A percentile compares a stretch with the other conserved stretches of the same genome.
phyloP scores from a whole-genome alignment of 2,888 invertebrate species.

The Clepsis dumicolana region DNA sequence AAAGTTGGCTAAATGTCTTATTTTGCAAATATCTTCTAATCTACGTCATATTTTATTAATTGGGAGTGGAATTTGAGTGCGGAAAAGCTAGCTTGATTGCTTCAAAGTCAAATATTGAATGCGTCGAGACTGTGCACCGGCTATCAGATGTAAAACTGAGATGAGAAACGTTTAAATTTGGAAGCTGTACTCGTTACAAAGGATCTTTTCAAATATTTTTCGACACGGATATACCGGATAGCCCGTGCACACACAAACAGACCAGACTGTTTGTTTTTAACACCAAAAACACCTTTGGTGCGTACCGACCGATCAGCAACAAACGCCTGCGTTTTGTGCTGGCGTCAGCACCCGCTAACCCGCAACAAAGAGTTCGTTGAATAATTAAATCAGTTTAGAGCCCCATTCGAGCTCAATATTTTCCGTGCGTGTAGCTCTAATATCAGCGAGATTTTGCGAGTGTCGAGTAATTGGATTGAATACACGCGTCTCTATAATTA shows the following conservation, averaged over 20 bases:
- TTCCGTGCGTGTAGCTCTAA: constrained; percentile 11
- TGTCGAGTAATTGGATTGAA: constrained; percentile 30
- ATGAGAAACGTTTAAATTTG: no score
- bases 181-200: no score
- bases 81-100: no score
- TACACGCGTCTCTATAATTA: constrained; percentile 29
- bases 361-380: constrained; percentile 12
- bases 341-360: neutral
- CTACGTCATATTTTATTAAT: no score
- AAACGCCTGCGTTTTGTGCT: neutral
- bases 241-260: neutral
- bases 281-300: neutral
- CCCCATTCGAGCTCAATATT: neutral
- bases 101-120: no score
- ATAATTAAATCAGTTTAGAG: constrained; percentile 16
- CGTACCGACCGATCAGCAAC: neutral
- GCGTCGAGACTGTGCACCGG: no score
- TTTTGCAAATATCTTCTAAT: no score
- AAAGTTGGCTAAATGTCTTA: neutral
- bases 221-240: neutral
- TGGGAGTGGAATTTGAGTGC: no score
- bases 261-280: neutral
- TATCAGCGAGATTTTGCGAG: constrained; percentile 12
- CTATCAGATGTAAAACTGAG: no score
- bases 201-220: neutral